These are phyloP conservation scores for Aethes cnicana DNA, from an alignment of 2,888 invertebrate species.

Conservation along the genomic window DNA sequence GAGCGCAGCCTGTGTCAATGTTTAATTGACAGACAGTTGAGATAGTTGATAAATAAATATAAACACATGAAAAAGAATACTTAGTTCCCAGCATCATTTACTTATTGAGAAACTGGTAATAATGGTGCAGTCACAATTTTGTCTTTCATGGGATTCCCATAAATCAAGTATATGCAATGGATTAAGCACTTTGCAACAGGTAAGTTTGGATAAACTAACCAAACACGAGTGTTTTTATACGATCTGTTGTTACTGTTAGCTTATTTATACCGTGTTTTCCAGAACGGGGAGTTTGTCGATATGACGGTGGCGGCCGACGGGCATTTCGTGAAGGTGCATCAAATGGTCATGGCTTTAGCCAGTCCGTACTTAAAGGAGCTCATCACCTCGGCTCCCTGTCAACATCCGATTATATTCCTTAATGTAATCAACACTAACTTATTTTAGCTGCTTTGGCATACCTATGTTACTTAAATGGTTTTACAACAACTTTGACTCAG, in stretches of 20 bases:
- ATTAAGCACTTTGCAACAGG: constrained; percentile 73
- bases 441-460: not conserved
- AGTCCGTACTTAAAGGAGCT: constrained; percentile 74
- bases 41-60: too few relatives aligned
- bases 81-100: too few relatives aligned
- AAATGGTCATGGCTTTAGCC: constrained; percentile 66
- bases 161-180: constrained; percentile 68
- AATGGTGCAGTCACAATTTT: constrained; percentile 66
- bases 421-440: constrained; percentile 57
- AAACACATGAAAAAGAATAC: too few relatives aligned
- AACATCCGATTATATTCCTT: constrained; percentile 73
- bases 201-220: too few relatives aligned
- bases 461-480: too few relatives aligned
- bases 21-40: too few relatives aligned
- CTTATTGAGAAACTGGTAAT: too few relatives aligned
- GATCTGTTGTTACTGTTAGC: not conserved
- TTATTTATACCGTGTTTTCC: constrained; percentile 23
- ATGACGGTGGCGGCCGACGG: constrained; percentile 76
- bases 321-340: constrained; percentile 71
- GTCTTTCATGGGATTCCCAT: constrained; percentile 69
- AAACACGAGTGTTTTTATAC: not conserved
- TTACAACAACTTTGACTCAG: too few relatives aligned
- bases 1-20: too few relatives aligned
- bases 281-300: constrained; percentile 78
- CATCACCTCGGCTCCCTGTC: constrained; percentile 68